Base-by-base conservation (phyloP, 2,797 vertebrate species). In the Molossus alvarezi region DNA sequence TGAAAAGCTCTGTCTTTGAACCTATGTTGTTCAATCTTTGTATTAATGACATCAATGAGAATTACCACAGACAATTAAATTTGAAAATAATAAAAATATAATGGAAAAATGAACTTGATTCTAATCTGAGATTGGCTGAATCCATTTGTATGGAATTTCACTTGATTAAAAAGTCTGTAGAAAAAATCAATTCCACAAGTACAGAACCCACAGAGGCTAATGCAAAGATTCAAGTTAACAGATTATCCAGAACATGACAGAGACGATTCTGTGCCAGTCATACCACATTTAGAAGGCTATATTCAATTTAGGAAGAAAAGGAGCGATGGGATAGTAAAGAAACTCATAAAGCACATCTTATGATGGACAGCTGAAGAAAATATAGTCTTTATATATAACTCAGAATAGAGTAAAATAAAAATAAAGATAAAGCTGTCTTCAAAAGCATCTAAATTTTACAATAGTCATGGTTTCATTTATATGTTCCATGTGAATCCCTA, bases 1-100 rank as follows among this genome's bases (percentile, higher is more conserved):
- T 85, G 80, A 81, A 85, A 88, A 85, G 48, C 14, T 48, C 23
- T 65, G 12, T 51, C 64, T 85, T 29, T 41, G 33, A 60, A 76
- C 41, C 41, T 73, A 29, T 58, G 27, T 64, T 58, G 12, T 90
- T 87, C 37, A 90, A 79, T 48, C 45, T 87, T 45, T 87, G 6
- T 81, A 81, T 80, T 84, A 80, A 90, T 71, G 45, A 79, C 33
- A 75, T 91, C 45, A 77, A 6, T 72, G 37, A 71, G 60, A 86
- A 95, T 62, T 85, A 92, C 21, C 67, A 71, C 0, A 95, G 55
- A 60, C 29, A 93, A 71, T 53, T 75, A 83, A 51, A 91, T 89
- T 62, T 73, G 67, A 23, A 37, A 27, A 83, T 64, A 81, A 91
- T 51, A 77, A 5, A 85, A 58, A 82, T n/a, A 84, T 27, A 71